These are phyloP conservation scores for Dryobota labecula DNA, from an alignment of 2,888 invertebrate species.

Conservation along the genomic window DNA sequence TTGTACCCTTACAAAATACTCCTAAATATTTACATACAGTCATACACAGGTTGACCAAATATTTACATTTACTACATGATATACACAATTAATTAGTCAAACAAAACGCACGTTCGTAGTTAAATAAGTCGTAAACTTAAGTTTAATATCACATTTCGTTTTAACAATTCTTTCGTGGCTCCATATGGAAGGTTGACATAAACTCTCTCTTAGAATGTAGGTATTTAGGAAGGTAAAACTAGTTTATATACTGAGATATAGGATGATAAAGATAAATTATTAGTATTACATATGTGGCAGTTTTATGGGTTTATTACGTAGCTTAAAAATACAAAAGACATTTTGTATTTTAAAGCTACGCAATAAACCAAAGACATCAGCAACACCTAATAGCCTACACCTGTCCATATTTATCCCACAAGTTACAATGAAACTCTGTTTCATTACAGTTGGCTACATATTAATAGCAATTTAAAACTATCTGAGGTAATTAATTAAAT, in stretches of 20 bases:
- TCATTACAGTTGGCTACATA: conserved; percentile 16
- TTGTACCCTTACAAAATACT: conserved; percentile 61
- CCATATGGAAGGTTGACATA: conserved; percentile 37
- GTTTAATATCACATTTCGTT: conserved; percentile 84
- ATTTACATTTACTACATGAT: conserved; percentile 62
- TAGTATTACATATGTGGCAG: conserved; percentile 25
- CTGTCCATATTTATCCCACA: conserved; percentile 21
- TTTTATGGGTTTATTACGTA: not conserved
- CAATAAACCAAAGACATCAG: too few species aligned
- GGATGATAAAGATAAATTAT: conserved; percentile 14
- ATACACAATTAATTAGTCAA: conserved; percentile 67
- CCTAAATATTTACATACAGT: conserved; percentile 54
- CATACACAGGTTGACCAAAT: conserved; percentile 43
- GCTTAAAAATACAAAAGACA: conserved; percentile 5
- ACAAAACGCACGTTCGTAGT: conserved; percentile 66
- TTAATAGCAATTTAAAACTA: conserved; percentile 19
- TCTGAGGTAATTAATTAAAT: conserved; percentile 26
- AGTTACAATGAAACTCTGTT: conserved; percentile 44
- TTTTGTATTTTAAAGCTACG: too few species aligned
- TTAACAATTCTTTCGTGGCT: conserved; percentile 52
- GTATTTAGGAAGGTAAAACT: not conserved
- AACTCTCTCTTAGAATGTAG: not conserved
- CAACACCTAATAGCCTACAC: not conserved
- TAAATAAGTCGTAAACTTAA: conserved; percentile 74
- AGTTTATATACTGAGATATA: conserved; percentile 10